A percentile compares a stretch with the other conserved stretches of the same genome.
Evolutionary conservation across 2,888 invertebrate genomes (phyloP).

Genomic region (Horisme vitalbata): DNA sequence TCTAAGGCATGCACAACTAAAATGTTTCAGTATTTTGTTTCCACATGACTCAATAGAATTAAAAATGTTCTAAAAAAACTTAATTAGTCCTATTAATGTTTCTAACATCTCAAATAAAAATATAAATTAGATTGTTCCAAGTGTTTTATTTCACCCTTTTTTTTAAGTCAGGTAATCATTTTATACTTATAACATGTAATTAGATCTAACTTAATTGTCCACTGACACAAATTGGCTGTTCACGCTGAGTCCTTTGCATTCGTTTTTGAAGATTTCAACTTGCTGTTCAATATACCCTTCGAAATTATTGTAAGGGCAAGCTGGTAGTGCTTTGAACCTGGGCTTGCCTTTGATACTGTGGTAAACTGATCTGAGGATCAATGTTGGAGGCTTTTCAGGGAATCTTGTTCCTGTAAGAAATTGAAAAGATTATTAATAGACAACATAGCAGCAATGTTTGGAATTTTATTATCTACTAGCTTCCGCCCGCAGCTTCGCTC

Average conservation of each 20-base stretch:
- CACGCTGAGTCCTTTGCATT: slow-evolving; percentile 58
- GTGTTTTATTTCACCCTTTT: no score
- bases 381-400: slow-evolving; percentile 80
- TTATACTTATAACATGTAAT: not conserved
- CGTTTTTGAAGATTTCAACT: slow-evolving; percentile 74
- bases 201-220: slow-evolving; percentile 42
- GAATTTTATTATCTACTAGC: no score
- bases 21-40: slow-evolving; percentile 1
- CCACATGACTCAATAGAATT: slow-evolving; percentile 3
- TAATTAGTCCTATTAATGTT: no score
- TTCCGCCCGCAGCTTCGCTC: no score
- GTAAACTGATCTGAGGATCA: slow-evolving; percentile 82
- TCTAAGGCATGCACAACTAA: slow-evolving; percentile 1
- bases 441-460: not conserved
- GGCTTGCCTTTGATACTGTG: slow-evolving; percentile 75
- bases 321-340: slow-evolving; percentile 61
- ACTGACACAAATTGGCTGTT: slow-evolving; percentile 53
- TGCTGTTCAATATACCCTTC: slow-evolving; percentile 75
- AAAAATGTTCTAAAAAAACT: no score
- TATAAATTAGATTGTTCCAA: slow-evolving; percentile 22
- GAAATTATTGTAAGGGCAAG: slow-evolving; percentile 72
- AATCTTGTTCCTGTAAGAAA: slow-evolving; percentile 69
- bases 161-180: not conserved
- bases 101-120: slow-evolving; percentile 17
- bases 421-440: not conserved